These are phyloP conservation scores for Chrysotoxum bicinctum DNA, from an alignment of 2,888 invertebrate species.

Conservation along the genomic window DNA sequence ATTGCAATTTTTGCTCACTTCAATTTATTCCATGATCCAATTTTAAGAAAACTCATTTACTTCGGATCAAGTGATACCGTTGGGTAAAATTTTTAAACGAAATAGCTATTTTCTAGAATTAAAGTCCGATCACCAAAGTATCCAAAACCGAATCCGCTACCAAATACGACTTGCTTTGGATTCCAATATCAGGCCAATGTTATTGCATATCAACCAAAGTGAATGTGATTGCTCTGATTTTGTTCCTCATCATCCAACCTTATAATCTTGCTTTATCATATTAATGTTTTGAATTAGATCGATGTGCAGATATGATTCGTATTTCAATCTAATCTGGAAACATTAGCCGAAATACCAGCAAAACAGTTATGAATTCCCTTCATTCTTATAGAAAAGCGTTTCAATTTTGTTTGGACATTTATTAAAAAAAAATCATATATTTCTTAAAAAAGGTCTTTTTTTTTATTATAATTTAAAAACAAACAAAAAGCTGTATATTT, in stretches of 20 bases:
- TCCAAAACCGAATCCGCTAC: too few relatives aligned
- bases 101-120: too few relatives aligned
- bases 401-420: neutral
- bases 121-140: too few relatives aligned
- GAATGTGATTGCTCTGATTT: too few relatives aligned
- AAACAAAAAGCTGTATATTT: neutral
- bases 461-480: constrained; percentile 18
- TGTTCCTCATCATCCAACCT: neutral
- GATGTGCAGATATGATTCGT: neutral
- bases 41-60: too few relatives aligned
- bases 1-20: too few relatives aligned
- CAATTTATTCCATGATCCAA: too few relatives aligned
- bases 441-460: neutral
- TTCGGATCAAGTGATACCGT: too few relatives aligned
- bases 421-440: neutral
- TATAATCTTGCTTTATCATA: neutral
- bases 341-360: neutral
- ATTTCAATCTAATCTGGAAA: neutral
- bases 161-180: too few relatives aligned
- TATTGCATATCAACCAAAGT: neutral
- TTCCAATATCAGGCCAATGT: too few relatives aligned
- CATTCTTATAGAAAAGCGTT: neutral
- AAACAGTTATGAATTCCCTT: neutral
- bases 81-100: too few relatives aligned
- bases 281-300: neutral